A percentile compares a stretch with the other conserved stretches of the same genome.
phyloP scores from a whole-genome alignment of 2,113 vertebrate genomes.

The Sander vitreus region DNA sequence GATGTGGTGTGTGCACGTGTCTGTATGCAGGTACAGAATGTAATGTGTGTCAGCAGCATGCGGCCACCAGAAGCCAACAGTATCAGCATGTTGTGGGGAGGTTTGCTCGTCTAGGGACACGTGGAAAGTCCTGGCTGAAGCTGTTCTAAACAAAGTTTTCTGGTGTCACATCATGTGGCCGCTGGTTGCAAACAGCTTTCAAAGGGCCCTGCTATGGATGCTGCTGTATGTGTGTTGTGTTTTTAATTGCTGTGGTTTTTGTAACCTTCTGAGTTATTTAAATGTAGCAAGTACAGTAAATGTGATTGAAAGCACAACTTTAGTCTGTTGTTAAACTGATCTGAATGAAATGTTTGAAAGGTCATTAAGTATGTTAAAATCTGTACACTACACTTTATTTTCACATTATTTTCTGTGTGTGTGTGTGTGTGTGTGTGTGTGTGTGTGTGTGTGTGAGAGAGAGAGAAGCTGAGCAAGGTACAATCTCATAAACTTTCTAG shows the following conservation, averaged over 20 bases:
- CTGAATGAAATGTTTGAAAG: not conserved
- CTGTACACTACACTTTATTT: no score
- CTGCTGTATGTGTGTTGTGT: constrained; percentile 10
- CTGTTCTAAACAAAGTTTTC: constrained; percentile 56
- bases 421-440: no score
- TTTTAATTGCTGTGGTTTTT: not conserved
- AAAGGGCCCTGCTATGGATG: constrained; percentile 19
- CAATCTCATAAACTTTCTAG: not conserved
- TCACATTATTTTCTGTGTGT: no score
- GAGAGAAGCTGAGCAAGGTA: not conserved
- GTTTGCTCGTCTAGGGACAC: constrained; percentile 10
- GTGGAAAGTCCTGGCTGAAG: constrained; percentile 61
- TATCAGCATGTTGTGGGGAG: constrained; percentile 9
- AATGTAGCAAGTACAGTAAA: not conserved
- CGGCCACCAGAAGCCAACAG: not conserved
- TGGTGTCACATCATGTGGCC: constrained; percentile 44
- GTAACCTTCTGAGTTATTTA: not conserved
- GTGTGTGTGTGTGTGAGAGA: not conserved
- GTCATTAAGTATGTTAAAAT: not conserved
- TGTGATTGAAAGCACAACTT: not conserved
- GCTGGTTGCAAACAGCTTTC: not conserved
- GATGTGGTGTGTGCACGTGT: no score
- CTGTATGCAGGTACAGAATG: not conserved
- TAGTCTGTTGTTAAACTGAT: not conserved
- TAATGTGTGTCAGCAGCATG: constrained; percentile 1